These are phyloP conservation scores for Tachina grossa DNA, from an alignment of 2,888 invertebrate species.

Conservation along the genomic window DNA sequence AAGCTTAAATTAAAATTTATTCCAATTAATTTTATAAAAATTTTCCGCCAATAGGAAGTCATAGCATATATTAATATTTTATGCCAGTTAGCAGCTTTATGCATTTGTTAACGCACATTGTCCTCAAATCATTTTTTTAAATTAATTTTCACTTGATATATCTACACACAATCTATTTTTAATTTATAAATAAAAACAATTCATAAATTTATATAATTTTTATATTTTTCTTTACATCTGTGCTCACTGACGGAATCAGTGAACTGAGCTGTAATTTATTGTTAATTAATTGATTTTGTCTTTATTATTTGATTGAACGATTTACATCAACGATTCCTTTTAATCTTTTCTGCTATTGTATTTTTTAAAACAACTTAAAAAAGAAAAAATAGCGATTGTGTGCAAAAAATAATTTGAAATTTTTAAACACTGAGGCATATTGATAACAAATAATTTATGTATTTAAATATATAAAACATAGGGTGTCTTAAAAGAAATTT, in stretches of 20 bases:
- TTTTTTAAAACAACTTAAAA: conserved; percentile 13
- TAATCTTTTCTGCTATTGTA: background rate
- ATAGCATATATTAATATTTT: too few species aligned
- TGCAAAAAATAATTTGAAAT: background rate
- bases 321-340: conserved; percentile 34
- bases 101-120: conserved; percentile 9
- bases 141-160: background rate
- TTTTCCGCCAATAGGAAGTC: background rate
- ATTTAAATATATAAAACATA: too few species aligned
- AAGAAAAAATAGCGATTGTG: background rate
- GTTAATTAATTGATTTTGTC: conserved; percentile 69
- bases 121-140: background rate
- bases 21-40: background rate
- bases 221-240: background rate
- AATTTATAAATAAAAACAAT: conserved; percentile 11
- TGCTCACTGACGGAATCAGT: conserved; percentile 63
- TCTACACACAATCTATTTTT: background rate
- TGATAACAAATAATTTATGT: conserved; percentile 8
- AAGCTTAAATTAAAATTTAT: background rate
- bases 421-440: conserved; percentile 12
- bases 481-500: too few species aligned
- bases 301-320: conserved; percentile 62
- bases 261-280: conserved; percentile 68
- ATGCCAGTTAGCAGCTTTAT: conserved; percentile 6
- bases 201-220: background rate